These are phyloP conservation scores for Sebastes ruberrimus DNA, from an alignment of 2,797 vertebrate species.

Conservation along the genomic window DNA sequence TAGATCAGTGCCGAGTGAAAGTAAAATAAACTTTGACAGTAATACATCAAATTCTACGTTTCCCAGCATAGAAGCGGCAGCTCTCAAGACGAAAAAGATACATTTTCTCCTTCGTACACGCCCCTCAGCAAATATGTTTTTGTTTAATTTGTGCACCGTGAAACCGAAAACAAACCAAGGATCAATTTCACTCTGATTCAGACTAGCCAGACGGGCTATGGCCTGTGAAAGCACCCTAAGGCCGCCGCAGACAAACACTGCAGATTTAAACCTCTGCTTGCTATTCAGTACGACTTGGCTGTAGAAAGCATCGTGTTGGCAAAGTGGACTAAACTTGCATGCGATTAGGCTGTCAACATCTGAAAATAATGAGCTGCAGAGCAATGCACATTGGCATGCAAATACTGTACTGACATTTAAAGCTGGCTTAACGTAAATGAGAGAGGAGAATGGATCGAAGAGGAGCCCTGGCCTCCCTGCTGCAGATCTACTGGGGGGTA, in stretches of 20 bases:
- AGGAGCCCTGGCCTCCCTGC: slow-evolving; percentile 43
- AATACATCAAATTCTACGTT: no score
- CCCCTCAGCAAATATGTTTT: no score
- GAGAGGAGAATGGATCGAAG: slow-evolving; percentile 74
- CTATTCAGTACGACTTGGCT: slow-evolving; percentile 55
- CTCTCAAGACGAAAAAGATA: no score
- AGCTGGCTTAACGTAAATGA: slow-evolving; percentile 78
- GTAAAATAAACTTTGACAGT: no score
- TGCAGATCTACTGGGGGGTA: slow-evolving; percentile 61
- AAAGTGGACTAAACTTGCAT: slow-evolving; percentile 73
- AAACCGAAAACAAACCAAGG: no score
- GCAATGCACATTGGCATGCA: slow-evolving; percentile 78
- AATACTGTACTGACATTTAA: slow-evolving; percentile 82
- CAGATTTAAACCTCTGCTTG: slow-evolving; percentile 32
- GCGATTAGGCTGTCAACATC: slow-evolving; percentile 75
- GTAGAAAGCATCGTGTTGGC: slow-evolving; percentile 66
- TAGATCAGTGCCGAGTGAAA: no score
- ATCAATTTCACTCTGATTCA: no score
- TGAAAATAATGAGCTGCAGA: slow-evolving; percentile 79
- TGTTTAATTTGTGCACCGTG: no score
- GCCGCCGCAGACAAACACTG: slow-evolving; percentile 26
- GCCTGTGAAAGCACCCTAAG: not conserved
- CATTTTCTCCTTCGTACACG: no score
- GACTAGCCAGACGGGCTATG: no score
- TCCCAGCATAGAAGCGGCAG: no score